Evolutionary conservation across 2,888 invertebrate species (phyloP).

Genomic region (Andrena marginata): DNA sequence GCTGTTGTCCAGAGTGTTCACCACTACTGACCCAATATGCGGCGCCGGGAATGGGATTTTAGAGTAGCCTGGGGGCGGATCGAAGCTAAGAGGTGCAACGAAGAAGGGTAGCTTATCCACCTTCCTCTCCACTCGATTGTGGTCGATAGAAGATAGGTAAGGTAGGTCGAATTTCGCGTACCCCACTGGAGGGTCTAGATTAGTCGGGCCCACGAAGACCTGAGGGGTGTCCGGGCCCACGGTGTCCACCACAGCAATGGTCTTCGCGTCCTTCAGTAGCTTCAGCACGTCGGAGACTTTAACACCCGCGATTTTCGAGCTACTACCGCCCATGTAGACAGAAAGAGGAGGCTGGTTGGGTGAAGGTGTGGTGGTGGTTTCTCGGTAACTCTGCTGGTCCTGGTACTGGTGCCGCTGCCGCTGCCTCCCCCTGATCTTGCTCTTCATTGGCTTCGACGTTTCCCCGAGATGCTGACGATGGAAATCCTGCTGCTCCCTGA

Average conservation of each 20-base stretch:
- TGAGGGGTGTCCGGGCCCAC: conserved; percentile 90
- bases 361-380: conserved; percentile 75
- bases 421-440: conserved; percentile 52
- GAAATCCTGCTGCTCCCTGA: conserved; percentile 71
- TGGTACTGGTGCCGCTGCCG: conserved; percentile 63
- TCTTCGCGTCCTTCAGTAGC: conserved; percentile 89
- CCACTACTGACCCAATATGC: conserved; percentile 94
- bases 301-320: conserved; percentile 85
- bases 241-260: conserved; percentile 92
- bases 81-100: conserved; percentile 94
- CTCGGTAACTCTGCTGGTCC: conserved; percentile 59
- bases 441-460: conserved; percentile 57
- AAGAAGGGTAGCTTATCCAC: conserved; percentile 93
- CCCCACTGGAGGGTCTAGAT: conserved; percentile 89
- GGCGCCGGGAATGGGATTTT: conserved; percentile 95
- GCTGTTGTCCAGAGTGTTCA: conserved; percentile 86
- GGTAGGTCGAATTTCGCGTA: conserved; percentile 94
- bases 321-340: conserved; percentile 89
- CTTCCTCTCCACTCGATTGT: conserved; percentile 89
- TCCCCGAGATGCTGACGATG: conserved; percentile 78
- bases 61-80: conserved; percentile 93
- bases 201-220: conserved; percentile 93
- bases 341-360: conserved; percentile 95
- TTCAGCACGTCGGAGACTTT: conserved; percentile 90
- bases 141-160: conserved; percentile 91